A percentile compares a stretch with the other conserved stretches of the same genome.
These are phyloP conservation scores for Phyllostomus hastatus DNA, from an alignment of 2,113 vertebrate genomes.

Conservation along the genomic window DNA sequence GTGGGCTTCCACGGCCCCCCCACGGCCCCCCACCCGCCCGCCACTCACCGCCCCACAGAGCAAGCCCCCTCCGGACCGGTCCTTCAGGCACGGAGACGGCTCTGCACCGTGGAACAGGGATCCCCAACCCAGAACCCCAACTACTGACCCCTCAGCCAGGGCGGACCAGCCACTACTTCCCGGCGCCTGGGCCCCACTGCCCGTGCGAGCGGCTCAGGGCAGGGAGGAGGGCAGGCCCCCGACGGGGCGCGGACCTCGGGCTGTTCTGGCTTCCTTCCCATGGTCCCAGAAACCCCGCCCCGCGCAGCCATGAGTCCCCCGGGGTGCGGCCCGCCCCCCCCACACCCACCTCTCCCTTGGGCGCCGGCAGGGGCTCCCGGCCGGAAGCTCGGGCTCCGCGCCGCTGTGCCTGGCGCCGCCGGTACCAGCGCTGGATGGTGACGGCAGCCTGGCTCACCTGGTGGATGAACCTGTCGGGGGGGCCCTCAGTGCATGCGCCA, in stretches of 20 bases:
- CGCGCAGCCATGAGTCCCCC: accelerated
- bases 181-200: accelerated
- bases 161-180: accelerated
- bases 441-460: constrained; percentile 91
- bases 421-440: constrained; percentile 96
- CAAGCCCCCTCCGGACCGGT: not conserved
- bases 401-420: constrained; percentile 80
- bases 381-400: constrained; percentile 68
- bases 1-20: not conserved
- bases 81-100: accelerated
- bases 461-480: constrained; percentile 88
- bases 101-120: accelerated
- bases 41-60: not conserved
- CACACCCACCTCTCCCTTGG: constrained; percentile 85
- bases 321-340: accelerated
- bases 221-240: not conserved
- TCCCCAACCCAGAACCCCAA: not conserved
- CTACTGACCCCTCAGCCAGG: not conserved
- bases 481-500: not conserved
- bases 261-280: accelerated
- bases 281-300: not conserved
- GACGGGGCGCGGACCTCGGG: accelerated
- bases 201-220: accelerated
- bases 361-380: constrained; percentile 79
- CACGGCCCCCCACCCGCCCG: not conserved